Base-by-base conservation (phyloP, 2,113 vertebrate genomes). In the Perognathus longimembris region DNA sequence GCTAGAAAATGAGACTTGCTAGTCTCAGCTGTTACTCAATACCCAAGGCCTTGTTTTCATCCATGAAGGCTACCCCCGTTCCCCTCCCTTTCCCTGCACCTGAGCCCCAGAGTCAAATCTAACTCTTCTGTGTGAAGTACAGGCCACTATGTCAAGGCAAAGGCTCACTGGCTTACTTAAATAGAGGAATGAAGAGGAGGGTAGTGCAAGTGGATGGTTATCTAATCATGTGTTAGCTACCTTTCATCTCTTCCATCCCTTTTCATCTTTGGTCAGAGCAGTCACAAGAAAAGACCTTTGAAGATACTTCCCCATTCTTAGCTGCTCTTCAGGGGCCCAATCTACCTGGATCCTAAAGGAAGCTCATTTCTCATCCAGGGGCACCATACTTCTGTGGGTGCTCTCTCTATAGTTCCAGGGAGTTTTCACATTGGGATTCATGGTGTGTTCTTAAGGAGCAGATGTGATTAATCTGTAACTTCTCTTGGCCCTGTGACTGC, bases 11-110 rank as follows among this genome's bases (percentile, higher is more conserved):
- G 54, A 91, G 63, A 45, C 70, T 88, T 96, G 74, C 78, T 95
- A 95, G 89, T 74, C 89, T 91, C 88, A 90, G 95, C 87, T 96
- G 91, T 92, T 94, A 85, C 32, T 89, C 77, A 84, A 50, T 93
- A 36, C 50, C 83, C 86, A 96, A 94, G 94, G 85, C 38, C 95
- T 95, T 93, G 64, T 94, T 95, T 88, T 93, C 88, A 86, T 96
- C 66, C 32, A 92, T 76, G 95, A 95, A 96, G 92, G 85, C 70
- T 18, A 0, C 30, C 45, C 64, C 78, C 50, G 80, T 26, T 22
- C 66, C 63, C 79, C 45, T 82, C 76, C 74, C 61, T 61, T 61
- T 26, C 32, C 54, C 79, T 86, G 90, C 95, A 96, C 93, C 96
- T 96, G 95, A 96, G 93, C 92, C 95, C 93, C 85, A 80, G 81